Evolutionary conservation across 2,888 invertebrate species (phyloP).

Genomic region (Ceraclea dissimilis): DNA sequence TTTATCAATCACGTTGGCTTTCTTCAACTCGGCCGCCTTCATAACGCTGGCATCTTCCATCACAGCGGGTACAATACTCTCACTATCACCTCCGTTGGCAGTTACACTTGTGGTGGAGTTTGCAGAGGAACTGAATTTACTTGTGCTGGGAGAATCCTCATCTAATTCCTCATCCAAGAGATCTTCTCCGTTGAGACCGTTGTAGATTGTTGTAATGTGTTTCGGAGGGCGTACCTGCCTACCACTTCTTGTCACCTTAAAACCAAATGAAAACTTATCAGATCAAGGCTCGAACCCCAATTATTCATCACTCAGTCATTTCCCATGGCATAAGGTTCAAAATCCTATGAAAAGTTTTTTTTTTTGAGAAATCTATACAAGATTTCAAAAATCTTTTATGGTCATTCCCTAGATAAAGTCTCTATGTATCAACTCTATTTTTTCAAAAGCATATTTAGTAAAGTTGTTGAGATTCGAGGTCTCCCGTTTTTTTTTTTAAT

Average conservation of each 20-base stretch:
- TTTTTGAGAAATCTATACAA: no score
- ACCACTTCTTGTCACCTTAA: conserved; percentile 21
- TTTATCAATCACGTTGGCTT: not conserved
- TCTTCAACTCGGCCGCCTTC: not conserved
- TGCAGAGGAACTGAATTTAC: not conserved
- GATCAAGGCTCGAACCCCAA: no score
- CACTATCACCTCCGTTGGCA: not conserved
- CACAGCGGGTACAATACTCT: not conserved
- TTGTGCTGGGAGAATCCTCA: not conserved
- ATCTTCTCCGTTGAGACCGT: not conserved
- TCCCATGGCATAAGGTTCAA: no score
- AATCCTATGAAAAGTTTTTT: no score
- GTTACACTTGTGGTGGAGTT: not conserved
- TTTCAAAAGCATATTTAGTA: no score
- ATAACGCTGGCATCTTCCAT: not conserved
- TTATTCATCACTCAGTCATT: not conserved
- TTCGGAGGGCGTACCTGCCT: conserved; percentile 20
- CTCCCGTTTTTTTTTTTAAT: no score
- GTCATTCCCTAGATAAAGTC: no score
- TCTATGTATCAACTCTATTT: no score
- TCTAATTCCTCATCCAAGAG: conserved; percentile 4
- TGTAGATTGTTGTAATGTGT: conserved; percentile 15
- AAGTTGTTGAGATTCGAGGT: no score
- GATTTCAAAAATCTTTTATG: no score
- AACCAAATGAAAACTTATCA: conserved; percentile 9